Conservation (phyloP, 2,797 vertebrate genomes). For the Salmo trutta region DNA sequence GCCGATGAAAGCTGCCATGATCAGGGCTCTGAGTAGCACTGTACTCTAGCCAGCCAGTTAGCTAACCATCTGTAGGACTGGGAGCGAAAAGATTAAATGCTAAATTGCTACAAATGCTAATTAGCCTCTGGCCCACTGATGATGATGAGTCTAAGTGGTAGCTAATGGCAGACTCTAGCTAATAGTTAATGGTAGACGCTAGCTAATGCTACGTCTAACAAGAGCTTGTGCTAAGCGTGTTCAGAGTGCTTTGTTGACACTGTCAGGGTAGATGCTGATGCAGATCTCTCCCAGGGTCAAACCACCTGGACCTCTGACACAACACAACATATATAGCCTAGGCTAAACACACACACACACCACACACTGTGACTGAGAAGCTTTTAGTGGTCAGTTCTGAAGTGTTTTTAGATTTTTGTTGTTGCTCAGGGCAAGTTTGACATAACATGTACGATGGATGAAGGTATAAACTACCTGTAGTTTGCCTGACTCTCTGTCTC, state of each 20-base stretch:
- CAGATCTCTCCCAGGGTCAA: neutral
- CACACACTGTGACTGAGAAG: slow-evolving; percentile 25
- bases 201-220: slow-evolving; percentile 25
- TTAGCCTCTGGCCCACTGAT: slow-evolving; percentile 14
- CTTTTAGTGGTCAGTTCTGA: slow-evolving; percentile 1
- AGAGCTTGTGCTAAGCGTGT: slow-evolving; percentile 36
- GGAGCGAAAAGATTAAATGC: neutral
- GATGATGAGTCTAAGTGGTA: slow-evolving; percentile 33
- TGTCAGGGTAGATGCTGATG: slow-evolving; percentile 25
- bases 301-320: slow-evolving; percentile 19
- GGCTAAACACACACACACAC: slow-evolving; percentile 8
- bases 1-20: neutral
- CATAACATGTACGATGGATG: neutral
- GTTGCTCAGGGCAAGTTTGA: neutral
- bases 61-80: neutral
- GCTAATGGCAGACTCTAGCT: slow-evolving; percentile 45
- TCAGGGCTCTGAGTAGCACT: neutral
- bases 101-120: slow-evolving; percentile 5
- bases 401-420: neutral
- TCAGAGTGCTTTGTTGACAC: slow-evolving; percentile 56
- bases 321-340: neutral
- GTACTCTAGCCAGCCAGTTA: neutral
- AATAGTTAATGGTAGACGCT: slow-evolving; percentile 5
- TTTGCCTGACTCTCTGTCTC: neutral
- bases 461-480: neutral